phyloP scores from a whole-genome alignment of 2,113 vertebrate genomes.

The Marmota monax region DNA sequence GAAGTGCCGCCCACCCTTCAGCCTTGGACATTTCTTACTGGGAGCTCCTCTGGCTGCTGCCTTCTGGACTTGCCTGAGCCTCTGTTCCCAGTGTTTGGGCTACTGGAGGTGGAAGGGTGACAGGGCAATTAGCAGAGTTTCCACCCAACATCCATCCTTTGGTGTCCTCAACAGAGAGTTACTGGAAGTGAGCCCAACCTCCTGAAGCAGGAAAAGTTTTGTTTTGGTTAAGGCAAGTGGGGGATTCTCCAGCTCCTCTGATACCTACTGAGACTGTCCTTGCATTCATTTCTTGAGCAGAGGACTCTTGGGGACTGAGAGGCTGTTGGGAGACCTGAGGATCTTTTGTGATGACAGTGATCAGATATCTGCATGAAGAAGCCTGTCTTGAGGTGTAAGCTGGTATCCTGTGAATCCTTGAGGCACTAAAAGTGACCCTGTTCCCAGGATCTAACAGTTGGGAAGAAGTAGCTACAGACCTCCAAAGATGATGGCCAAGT shows the following conservation, averaged over 20 bases:
- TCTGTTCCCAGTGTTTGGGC: background rate
- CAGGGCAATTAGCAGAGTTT: background rate
- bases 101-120: background rate
- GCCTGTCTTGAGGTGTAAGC: background rate
- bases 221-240: background rate
- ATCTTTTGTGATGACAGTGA: background rate
- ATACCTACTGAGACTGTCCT: background rate
- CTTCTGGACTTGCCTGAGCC: background rate
- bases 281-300: constrained; percentile 9
- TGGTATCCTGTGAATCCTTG: background rate
- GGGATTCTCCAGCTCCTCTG: background rate
- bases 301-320: background rate
- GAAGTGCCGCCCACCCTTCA: background rate
- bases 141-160: background rate
- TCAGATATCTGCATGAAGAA: background rate
- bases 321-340: background rate
- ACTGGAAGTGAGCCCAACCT: background rate
- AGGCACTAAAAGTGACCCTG: background rate
- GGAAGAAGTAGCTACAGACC: background rate
- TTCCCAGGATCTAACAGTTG: background rate
- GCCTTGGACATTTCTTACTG: background rate
- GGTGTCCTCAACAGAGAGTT: background rate
- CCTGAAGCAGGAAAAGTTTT: background rate
- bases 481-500: background rate
- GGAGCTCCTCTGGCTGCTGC: background rate